These are phyloP conservation scores for Capricornis sumatraensis DNA, from an alignment of 2,113 vertebrate species.

Conservation along the genomic window DNA sequence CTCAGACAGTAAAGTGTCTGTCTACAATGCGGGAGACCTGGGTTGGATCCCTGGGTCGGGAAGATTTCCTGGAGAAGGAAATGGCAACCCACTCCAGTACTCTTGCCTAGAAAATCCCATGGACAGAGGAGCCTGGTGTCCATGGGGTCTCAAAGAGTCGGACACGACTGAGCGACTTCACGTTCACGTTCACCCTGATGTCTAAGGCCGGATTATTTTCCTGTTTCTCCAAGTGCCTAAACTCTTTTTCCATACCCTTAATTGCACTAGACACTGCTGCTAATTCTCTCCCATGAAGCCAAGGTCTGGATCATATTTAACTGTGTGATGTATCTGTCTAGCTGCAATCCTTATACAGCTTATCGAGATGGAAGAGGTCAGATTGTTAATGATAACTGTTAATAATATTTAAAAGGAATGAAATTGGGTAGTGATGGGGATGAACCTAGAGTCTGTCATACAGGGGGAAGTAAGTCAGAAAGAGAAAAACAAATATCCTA, in stretches of 20 bases:
- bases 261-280: not conserved
- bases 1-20: no score
- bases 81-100: no score
- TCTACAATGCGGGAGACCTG: no score
- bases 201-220: not conserved
- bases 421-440: not conserved
- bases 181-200: fast-evolving
- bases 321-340: not conserved
- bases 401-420: not conserved
- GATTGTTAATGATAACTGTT: not conserved
- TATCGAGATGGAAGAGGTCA: not conserved
- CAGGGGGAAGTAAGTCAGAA: not conserved
- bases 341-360: not conserved
- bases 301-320: not conserved
- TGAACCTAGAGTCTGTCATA: not conserved
- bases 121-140: no score
- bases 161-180: no score
- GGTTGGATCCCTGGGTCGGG: no score
- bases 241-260: not conserved
- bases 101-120: no score
- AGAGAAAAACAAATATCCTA: not conserved
- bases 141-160: no score
- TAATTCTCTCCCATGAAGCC: not conserved
- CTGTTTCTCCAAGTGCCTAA: not conserved
- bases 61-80: no score